Percentiles rank a stretch among this genome's conserved stretches.
phyloP scores from a whole-genome alignment of 30 jellyfish, hydroid and myxozoan species.

The Hydra vulgaris region DNA sequence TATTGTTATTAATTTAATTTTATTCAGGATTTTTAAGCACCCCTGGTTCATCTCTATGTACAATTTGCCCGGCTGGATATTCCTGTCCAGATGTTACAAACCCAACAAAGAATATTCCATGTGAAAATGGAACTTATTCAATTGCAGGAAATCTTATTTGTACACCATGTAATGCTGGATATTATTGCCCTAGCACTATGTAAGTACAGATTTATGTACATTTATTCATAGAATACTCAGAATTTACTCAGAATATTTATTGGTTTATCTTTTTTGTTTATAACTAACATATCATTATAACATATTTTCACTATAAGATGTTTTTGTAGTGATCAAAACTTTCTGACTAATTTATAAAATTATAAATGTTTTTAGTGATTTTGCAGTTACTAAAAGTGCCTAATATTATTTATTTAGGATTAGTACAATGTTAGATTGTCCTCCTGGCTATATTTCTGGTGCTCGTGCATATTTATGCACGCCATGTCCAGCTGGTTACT shows the following conservation, averaged over 20 bases:
- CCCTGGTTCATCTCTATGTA: slow-evolving; percentile 59
- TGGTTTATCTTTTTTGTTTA: too few species aligned
- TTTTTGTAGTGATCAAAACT: too few species aligned
- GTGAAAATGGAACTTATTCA: slow-evolving; percentile 70
- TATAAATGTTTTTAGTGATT: too few species aligned
- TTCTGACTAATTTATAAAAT: too few species aligned
- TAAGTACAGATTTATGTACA: slow-evolving; percentile 22
- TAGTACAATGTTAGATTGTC: not conserved
- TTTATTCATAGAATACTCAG: too few species aligned
- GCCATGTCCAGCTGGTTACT: slow-evolving; percentile 79
- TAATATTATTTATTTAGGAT: not conserved
- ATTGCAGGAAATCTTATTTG: slow-evolving; percentile 55
- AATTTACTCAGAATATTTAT: too few species aligned
- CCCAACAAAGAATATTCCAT: slow-evolving; percentile 48
- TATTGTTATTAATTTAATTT: too few species aligned
- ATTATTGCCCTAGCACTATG: slow-evolving; percentile 73
- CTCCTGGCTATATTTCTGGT: not conserved
- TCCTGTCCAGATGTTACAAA: slow-evolving; percentile 63
- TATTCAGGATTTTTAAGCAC: slow-evolving; percentile 64
- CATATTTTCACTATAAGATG: too few species aligned
- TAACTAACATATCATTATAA: too few species aligned
- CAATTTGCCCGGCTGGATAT: slow-evolving; percentile 88
- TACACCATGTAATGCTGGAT: slow-evolving; percentile 78
- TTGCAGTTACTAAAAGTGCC: too few species aligned
- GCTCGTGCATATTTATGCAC: slow-evolving; percentile 26